phyloP scores from a whole-genome alignment of 2,113 vertebrate species.

The Paramormyrops kingsleyae region DNA sequence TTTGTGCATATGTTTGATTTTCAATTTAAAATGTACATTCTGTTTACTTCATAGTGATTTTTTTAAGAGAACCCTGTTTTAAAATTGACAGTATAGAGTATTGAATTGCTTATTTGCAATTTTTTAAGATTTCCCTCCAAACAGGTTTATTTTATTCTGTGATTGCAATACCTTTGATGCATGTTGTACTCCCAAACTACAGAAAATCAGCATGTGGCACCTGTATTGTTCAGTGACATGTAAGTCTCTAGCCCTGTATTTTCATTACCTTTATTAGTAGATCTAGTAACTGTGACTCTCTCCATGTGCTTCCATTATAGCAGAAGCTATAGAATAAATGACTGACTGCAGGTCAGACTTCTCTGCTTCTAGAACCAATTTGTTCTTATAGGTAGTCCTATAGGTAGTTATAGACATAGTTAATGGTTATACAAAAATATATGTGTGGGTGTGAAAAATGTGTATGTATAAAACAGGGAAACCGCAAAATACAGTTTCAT shows the following conservation, averaged over 20 bases:
- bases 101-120: not conserved
- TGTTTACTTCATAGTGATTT: not conserved
- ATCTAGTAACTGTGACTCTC: not conserved
- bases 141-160: constrained; percentile 13
- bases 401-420: not conserved
- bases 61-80: not conserved
- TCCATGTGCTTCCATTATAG: not conserved
- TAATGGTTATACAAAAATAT: not conserved
- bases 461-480: not conserved
- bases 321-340: not conserved
- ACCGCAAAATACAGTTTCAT: not conserved
- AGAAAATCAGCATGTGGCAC: constrained; percentile 47
- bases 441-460: not conserved
- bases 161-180: not conserved
- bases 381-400: not conserved
- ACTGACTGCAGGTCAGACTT: not conserved
- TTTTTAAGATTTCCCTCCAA: not conserved
- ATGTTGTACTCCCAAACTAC: constrained; percentile 48
- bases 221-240: constrained; percentile 38
- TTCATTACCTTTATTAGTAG: constrained; percentile 24
- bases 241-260: constrained; percentile 48
- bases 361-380: not conserved
- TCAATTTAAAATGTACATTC: not conserved
- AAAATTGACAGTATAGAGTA: not conserved
- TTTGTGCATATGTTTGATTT: not conserved